Conservation (phyloP, 53 echinoderm and acorn worm species). For the Temnopleurus reevesii region DNA sequence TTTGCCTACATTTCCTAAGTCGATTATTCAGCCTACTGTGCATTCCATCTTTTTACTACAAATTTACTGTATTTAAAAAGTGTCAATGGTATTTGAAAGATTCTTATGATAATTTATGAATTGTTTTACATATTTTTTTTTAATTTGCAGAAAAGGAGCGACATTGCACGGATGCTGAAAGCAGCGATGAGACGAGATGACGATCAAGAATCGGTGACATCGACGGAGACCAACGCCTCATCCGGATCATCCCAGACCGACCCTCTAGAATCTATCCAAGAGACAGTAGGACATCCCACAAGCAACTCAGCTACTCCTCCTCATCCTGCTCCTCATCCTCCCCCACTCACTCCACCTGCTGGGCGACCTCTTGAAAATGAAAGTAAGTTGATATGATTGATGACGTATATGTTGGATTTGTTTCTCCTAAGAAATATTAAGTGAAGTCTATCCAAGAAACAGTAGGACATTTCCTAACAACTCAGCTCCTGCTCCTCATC, state of each 20-base stretch:
- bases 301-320: neutral
- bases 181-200: conserved; percentile 44
- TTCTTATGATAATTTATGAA: no score
- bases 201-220: conserved; percentile 41
- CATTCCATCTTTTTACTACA: no score
- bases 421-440: no score
- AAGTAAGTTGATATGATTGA: neutral
- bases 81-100: no score
- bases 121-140: neutral
- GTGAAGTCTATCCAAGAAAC: conserved; percentile 25
- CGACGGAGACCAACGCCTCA: conserved; percentile 42
- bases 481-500: neutral
- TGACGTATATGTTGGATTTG: no score
- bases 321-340: neutral
- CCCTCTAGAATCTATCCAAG: conserved; percentile 34
- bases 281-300: neutral
- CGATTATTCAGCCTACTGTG: no score
- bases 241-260: conserved; percentile 40
- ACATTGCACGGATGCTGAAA: conserved; percentile 48
- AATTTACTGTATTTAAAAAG: no score
- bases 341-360: neutral
- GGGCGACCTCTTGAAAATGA: neutral
- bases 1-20: no score
- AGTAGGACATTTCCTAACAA: neutral
- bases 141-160: conserved; percentile 18